Evolutionary conservation across 2,797 vertebrate species (phyloP).

Genomic region (Danio choprae): DNA sequence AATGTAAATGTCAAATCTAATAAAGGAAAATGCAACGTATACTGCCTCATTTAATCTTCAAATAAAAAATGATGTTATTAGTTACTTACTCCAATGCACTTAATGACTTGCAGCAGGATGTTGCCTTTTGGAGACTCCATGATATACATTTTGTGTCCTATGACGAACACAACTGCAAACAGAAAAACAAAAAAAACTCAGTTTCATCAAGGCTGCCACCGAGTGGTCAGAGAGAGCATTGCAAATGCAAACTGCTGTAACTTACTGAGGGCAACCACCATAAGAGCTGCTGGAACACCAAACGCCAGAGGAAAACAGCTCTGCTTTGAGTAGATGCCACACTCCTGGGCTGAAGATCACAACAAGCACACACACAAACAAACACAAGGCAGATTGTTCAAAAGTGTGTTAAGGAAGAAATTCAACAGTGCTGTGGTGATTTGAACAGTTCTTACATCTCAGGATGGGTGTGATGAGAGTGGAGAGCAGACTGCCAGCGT

Average conservation of each 20-base stretch:
- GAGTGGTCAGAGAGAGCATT: neutral
- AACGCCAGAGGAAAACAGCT: constrained; percentile 92
- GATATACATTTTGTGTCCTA: constrained; percentile 87
- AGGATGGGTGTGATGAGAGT: constrained; percentile 91
- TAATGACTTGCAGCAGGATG: constrained; percentile 83
- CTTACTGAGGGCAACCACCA: constrained; percentile 89
- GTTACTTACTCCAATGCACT: constrained; percentile 85
- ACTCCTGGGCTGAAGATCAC: constrained; percentile 81
- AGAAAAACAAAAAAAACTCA: constrained; percentile 36
- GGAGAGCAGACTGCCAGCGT: constrained; percentile 93
- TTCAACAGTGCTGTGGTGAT: too few relatives aligned
- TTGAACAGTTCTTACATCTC: constrained; percentile 78
- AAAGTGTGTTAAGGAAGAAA: neutral
- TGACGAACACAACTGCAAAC: constrained; percentile 87
- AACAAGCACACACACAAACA: constrained; percentile 10
- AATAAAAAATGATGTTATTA: neutral
- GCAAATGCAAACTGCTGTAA: neutral
- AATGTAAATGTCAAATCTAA: too few relatives aligned
- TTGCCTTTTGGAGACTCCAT: constrained; percentile 89
- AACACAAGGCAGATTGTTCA: neutral
- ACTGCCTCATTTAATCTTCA: neutral
- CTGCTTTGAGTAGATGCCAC: constrained; percentile 83
- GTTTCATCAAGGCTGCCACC: neutral
- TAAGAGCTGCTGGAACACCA: constrained; percentile 92
- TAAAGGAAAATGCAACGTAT: too few relatives aligned